Conservation (phyloP, 2,797 vertebrate genomes). For the Pseudomugil tenellus region DNA sequence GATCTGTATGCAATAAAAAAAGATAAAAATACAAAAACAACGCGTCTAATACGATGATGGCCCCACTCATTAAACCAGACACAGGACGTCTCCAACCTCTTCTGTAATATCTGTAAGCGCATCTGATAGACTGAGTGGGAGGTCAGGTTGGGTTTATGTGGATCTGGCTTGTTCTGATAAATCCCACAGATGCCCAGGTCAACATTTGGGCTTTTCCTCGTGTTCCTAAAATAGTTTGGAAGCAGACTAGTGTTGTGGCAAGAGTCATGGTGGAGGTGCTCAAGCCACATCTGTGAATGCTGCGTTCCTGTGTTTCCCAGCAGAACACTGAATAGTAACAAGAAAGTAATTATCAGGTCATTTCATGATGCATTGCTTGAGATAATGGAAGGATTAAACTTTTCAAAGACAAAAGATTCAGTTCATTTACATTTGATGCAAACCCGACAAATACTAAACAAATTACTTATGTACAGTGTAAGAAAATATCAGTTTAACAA, state of each 20-base stretch:
- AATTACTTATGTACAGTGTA: background rate
- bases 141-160: background rate
- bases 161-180: background rate
- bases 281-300: no score
- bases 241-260: background rate
- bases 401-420: background rate
- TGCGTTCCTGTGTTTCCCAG: background rate
- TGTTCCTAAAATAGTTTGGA: background rate
- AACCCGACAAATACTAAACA: background rate
- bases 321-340: background rate
- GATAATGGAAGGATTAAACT: background rate
- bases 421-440: background rate
- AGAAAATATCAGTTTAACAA: no score
- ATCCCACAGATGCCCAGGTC: background rate
- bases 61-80: background rate
- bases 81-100: background rate
- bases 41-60: background rate
- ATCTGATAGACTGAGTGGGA: background rate
- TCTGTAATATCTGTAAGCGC: background rate
- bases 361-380: background rate
- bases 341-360: background rate
- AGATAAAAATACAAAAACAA: background rate
- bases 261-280: no score
- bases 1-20: background rate
- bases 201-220: background rate